Conservation (phyloP, 2,113 vertebrate species). For the Stictonetta naevosa region DNA sequence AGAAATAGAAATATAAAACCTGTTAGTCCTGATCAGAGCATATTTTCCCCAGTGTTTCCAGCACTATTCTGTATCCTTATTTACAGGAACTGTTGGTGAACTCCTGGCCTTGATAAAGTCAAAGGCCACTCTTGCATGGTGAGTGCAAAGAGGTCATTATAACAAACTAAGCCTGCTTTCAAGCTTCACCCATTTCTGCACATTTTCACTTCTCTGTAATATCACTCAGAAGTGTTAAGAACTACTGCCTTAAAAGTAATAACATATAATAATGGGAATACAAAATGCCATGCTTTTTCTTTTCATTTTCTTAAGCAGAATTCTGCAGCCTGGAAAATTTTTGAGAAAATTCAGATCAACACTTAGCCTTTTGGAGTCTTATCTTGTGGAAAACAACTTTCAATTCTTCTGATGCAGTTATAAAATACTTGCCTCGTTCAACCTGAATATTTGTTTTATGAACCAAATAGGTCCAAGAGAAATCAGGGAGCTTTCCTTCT, state of each 20-base stretch:
- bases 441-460: background rate
- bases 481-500: background rate
- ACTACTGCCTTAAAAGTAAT: background rate
- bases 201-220: background rate
- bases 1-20: background rate
- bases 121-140: background rate
- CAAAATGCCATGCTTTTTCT: background rate
- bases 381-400: background rate
- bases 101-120: background rate
- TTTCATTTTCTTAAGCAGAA: background rate
- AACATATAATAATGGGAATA: background rate
- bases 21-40: background rate
- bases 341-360: background rate
- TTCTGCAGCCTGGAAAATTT: background rate
- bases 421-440: background rate
- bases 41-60: background rate
- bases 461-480: background rate
- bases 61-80: background rate
- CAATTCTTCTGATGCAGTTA: background rate
- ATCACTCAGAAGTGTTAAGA: background rate
- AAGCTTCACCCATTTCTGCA: background rate
- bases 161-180: background rate
- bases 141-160: background rate
- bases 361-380: background rate
- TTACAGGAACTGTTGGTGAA: background rate